Conservation (phyloP, 2,113 vertebrate genomes). For the Actenoides hombroni region DNA sequence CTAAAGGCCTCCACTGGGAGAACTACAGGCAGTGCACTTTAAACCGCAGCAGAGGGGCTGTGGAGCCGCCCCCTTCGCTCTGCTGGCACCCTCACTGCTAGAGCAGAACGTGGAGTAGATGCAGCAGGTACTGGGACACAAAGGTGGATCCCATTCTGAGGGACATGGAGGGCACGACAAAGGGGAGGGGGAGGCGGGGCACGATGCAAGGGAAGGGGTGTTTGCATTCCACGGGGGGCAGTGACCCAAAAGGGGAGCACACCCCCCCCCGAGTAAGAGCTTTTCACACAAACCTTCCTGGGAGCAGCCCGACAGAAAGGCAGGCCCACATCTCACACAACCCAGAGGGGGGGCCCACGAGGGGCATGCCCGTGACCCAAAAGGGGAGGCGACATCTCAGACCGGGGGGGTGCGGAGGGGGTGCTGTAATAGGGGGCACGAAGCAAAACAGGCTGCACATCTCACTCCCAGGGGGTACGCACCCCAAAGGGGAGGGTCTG, state of each 20-base stretch:
- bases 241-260: neutral
- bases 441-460: no score
- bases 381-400: neutral
- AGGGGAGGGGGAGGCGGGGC: no score
- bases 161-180: rapidly evolving
- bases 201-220: neutral
- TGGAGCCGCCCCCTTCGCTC: rapidly evolving
- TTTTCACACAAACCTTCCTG: no score
- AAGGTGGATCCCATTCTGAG: neutral
- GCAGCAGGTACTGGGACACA: neutral
- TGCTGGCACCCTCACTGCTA: neutral
- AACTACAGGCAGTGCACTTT: neutral
- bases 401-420: rapidly evolving
- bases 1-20: neutral
- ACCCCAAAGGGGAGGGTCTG: neutral
- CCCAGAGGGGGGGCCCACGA: rapidly evolving
- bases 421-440: neutral
- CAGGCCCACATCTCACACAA: rapidly evolving
- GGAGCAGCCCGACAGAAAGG: rapidly evolving
- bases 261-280: neutral
- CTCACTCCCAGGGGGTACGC: rapidly evolving
- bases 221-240: rapidly evolving
- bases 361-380: neutral
- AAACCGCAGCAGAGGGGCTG: neutral
- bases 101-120: neutral